Percentiles rank a stretch among this genome's conserved stretches.
These are phyloP conservation scores for Artibeus jamaicensis DNA, from an alignment of 2,797 vertebrate genomes.

Conservation along the genomic window DNA sequence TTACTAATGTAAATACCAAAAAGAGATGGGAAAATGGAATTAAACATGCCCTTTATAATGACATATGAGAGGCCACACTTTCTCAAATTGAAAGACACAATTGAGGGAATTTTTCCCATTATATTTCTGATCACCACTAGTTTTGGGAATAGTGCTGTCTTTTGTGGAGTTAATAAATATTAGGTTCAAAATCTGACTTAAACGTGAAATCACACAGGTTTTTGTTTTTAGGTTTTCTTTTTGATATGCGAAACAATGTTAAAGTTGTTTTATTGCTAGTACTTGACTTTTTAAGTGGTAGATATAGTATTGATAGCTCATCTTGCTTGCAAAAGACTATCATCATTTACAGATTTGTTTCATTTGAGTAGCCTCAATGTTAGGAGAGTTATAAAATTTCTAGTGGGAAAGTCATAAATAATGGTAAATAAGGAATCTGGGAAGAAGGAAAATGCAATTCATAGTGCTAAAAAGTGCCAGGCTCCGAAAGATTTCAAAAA, in stretches of 20 bases:
- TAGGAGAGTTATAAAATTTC: background rate
- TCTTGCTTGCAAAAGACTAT: background rate
- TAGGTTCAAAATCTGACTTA: constrained; percentile 40
- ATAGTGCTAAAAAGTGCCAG: background rate
- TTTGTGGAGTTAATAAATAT: constrained; percentile 22
- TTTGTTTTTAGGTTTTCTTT: background rate
- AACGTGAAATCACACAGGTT: background rate
- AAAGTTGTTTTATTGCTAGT: background rate
- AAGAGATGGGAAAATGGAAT: constrained; percentile 42
- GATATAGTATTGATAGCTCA: background rate
- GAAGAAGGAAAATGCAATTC: background rate
- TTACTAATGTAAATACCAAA: constrained; percentile 59
- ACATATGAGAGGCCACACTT: constrained; percentile 9
- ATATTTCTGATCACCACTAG: constrained; percentile 46
- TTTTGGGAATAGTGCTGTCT: constrained; percentile 15
- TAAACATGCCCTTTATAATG: constrained; percentile 62
- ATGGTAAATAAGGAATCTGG: background rate
- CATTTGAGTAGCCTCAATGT: background rate
- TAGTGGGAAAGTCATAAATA: background rate
- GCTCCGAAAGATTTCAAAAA: background rate
- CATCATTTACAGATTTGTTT: background rate
- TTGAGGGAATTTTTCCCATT: constrained; percentile 23
- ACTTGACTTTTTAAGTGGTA: background rate
- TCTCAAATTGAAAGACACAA: constrained; percentile 47
- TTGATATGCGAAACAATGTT: background rate